Percentiles rank a stretch among this genome's conserved stretches.
These are phyloP conservation scores for Apistogramma diplotaenia DNA, from an alignment of 2,113 vertebrate species.

Conservation along the genomic window DNA sequence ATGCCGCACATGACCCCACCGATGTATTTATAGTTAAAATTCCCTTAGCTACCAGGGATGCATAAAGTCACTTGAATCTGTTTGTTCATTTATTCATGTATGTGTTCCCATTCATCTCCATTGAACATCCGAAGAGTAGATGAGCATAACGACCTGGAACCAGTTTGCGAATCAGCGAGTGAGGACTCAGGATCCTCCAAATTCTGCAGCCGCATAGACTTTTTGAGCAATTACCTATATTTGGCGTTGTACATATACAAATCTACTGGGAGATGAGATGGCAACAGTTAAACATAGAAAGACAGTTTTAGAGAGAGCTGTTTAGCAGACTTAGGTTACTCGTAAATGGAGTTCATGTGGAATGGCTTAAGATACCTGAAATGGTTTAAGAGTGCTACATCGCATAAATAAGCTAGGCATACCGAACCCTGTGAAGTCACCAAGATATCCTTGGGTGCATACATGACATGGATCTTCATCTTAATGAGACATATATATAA, in stretches of 20 bases:
- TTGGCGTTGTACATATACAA: conserved; percentile 36
- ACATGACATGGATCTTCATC: not conserved
- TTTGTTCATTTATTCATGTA: not conserved
- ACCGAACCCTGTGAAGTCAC: conserved; percentile 45
- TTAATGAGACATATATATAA: not conserved
- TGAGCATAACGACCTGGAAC: not conserved
- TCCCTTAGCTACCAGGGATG: conserved; percentile 13
- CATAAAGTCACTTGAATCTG: not conserved
- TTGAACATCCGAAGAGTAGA: not conserved
- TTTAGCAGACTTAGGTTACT: conserved; percentile 63
- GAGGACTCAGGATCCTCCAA: not conserved
- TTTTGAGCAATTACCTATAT: conserved; percentile 57
- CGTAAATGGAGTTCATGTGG: conserved; percentile 46
- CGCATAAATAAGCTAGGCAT: conserved; percentile 41
- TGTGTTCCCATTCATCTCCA: not conserved
- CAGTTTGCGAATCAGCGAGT: conserved; percentile 6
- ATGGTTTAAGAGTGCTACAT: conserved; percentile 44
- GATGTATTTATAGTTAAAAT: conserved; percentile 69
- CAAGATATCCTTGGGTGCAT: conserved; percentile 22
- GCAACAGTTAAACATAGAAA: conserved; percentile 68
- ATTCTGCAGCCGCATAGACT: conserved; percentile 1
- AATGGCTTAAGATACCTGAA: conserved; percentile 45
- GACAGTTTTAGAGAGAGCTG: conserved; percentile 51
- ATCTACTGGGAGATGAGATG: conserved; percentile 45
- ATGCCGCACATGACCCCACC: conserved; percentile 46